Evolutionary conservation across 2,888 invertebrate genomes (phyloP).

Genomic region (Lasioglossum figueresi): DNA sequence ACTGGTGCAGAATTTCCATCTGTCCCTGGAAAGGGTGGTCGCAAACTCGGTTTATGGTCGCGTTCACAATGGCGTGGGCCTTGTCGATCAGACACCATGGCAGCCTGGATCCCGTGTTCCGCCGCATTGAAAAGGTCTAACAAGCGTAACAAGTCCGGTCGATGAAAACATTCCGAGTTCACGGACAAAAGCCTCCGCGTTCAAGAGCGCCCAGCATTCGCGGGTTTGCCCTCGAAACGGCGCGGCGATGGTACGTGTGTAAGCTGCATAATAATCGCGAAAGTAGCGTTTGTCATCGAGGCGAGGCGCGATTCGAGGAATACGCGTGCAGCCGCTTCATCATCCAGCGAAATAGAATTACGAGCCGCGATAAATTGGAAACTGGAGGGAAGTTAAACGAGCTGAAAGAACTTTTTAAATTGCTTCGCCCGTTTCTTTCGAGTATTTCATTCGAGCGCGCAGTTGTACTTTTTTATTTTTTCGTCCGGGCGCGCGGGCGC

Average conservation of each 20-base stretch:
- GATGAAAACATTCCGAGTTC: conserved; percentile 26
- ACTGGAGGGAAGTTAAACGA: conserved; percentile 13
- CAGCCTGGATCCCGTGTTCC: background rate
- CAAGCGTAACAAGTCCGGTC: conserved; percentile 24
- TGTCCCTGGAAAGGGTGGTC: conserved; percentile 23
- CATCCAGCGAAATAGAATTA: conserved; percentile 38
- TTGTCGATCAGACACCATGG: conserved; percentile 40
- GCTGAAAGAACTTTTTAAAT: conserved; percentile 26
- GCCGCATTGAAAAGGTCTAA: conserved; percentile 20
- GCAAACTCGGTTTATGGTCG: conserved; percentile 36
- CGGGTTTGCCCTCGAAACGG: background rate
- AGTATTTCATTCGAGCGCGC: background rate
- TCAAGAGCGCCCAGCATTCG: background rate
- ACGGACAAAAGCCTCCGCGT: background rate
- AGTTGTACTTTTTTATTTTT: background rate
- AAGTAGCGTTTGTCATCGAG: conserved; percentile 16
- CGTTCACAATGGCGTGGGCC: conserved; percentile 34
- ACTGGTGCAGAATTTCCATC: conserved; percentile 69
- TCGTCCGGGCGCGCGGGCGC: too few species aligned
- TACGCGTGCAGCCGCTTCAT: conserved; percentile 17
- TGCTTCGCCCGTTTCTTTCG: conserved; percentile 20
- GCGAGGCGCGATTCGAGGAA: background rate
- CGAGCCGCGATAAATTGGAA: conserved; percentile 31
- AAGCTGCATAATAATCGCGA: conserved; percentile 42
- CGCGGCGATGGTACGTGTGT: background rate